Evolutionary conservation across 2,797 vertebrate genomes (phyloP).

Genomic region (Coregonus sp.): DNA sequence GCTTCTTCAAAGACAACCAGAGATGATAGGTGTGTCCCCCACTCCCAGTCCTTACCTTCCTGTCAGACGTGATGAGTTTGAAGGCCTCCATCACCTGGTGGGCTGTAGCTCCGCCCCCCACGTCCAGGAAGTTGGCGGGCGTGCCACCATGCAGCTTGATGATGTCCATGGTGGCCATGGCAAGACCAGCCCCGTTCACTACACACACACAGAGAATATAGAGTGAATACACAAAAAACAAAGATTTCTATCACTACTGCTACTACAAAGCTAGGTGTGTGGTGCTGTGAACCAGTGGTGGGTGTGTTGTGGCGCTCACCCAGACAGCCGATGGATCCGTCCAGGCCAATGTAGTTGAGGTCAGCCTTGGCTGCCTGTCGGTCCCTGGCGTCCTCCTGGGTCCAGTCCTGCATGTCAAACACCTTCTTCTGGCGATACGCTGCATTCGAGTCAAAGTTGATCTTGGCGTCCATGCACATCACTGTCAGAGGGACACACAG

Average conservation of each 20-base stretch:
- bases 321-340: constrained; percentile 95
- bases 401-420: constrained; percentile 93
- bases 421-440: constrained; percentile 92
- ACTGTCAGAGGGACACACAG: constrained; percentile 68
- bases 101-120: constrained; percentile 94
- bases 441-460: constrained; percentile 96
- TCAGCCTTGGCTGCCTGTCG: constrained; percentile 87
- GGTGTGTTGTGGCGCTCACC: constrained; percentile 69
- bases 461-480: constrained; percentile 99
- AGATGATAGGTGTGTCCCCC: not conserved
- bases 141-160: constrained; percentile 98
- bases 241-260: not conserved
- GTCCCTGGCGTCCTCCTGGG: constrained; percentile 91
- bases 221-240: not conserved
- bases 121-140: constrained; percentile 97
- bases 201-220: not conserved
- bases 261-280: constrained; percentile 1
- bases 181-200: constrained; percentile 98
- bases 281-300: not conserved
- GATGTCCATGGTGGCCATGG: constrained; percentile 99
- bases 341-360: constrained; percentile 96
- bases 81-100: constrained; percentile 98
- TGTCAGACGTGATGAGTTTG: constrained; percentile 97
- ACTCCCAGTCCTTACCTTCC: constrained; percentile 80
- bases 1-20: not conserved